A percentile compares a stretch with the other conserved stretches of the same genome.
phyloP scores from a whole-genome alignment of 2,888 invertebrate species.

The Synergus itoensis region DNA sequence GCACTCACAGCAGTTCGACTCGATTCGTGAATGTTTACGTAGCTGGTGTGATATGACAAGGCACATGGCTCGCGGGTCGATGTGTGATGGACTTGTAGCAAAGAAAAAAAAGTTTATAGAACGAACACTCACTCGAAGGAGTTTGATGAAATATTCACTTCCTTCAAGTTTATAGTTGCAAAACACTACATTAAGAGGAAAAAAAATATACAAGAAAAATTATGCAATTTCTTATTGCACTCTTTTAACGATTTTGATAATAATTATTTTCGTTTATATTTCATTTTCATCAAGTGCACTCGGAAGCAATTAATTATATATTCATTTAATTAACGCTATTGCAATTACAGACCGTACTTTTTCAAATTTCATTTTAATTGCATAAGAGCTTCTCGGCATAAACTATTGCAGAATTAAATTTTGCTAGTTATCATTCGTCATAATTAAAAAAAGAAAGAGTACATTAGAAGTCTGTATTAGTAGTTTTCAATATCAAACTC shows the following conservation, averaged over 20 bases:
- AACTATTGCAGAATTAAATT: too few species aligned
- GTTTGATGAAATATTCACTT: slow-evolving; percentile 29
- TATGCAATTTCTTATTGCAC: background rate
- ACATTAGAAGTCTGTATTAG: too few species aligned
- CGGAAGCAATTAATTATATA: too few species aligned
- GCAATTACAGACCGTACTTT: too few species aligned
- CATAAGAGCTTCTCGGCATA: too few species aligned
- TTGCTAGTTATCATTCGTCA: too few species aligned
- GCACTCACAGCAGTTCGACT: slow-evolving; percentile 29
- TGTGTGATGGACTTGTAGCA: background rate
- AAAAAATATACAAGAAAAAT: background rate
- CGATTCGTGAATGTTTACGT: slow-evolving; percentile 41
- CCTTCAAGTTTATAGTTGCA: background rate
- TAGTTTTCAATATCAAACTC: too few species aligned
- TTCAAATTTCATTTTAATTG: too few species aligned
- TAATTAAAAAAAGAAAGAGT: too few species aligned
- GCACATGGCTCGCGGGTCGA: slow-evolving; percentile 38
- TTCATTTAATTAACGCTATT: too few species aligned
- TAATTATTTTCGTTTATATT: background rate
- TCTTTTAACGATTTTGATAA: background rate
- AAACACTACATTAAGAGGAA: background rate
- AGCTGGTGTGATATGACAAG: slow-evolving; percentile 39
- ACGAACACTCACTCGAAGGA: background rate
- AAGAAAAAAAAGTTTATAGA: slow-evolving; percentile 26
- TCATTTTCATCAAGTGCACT: background rate